Base-by-base conservation (phyloP, 2,888 invertebrate genomes). In the Callosobruchus maculatus region DNA sequence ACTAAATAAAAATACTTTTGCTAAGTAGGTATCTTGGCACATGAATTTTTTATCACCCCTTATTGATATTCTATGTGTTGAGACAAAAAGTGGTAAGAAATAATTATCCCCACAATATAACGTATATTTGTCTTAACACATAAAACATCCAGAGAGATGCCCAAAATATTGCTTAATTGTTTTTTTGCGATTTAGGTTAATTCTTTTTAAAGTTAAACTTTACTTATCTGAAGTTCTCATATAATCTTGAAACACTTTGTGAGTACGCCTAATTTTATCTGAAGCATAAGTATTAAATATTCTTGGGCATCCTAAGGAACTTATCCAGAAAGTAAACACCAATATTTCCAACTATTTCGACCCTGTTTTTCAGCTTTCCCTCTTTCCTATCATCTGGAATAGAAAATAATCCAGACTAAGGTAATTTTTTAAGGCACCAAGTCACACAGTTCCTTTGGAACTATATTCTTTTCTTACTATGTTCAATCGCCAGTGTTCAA, bases 391-490 rank as follows among this genome's bases (percentile, higher is more conserved):
- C 73, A 67, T 79, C 80, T 79, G 78, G 80, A 49, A 18, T 49
- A 13, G 18, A 79, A 78, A 79, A 75, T 76, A 74, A 74, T 76
- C 81, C 80, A 80, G 80, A 80, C 73, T 77, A 73, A 72, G 77
- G 77, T 77, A 74, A 73, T 75, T 74, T 30, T 49, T 49, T 81
- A 83, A 83, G 82, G 83, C 83, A 80, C 81, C 81, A 81, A 80
- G 80, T 81, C 81, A 80, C 74, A 78, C 81, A 82, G 83, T 83
- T 82, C 83, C 83, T 81, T 82, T 82, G 83, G 83, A 83, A 83
- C 83, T 77, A 83, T 78, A 80, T 79, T 81, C 78, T 76, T 80
- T 75, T 77, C 77, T 80, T 77, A 78, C 74, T 79, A 79, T 78
- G 80, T 79, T 78, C 77, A 74, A 75, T 77, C 77, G 77, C 78